Conservation (phyloP, 2,888 invertebrate species). For the Brenthis ino region DNA sequence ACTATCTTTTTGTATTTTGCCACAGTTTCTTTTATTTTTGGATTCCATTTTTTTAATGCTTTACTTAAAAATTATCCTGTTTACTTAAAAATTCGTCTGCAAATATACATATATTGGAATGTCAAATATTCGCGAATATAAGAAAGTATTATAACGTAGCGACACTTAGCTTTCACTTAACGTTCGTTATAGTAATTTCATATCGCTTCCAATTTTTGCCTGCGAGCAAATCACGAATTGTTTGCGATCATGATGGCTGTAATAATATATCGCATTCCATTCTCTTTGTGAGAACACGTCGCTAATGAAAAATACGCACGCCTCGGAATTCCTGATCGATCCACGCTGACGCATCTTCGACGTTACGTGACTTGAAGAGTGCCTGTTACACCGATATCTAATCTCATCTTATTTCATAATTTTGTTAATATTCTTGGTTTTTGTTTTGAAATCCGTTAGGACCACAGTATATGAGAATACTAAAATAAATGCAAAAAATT, state of each 20-base stretch:
- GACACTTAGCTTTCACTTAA: not conserved
- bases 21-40: too few relatives aligned
- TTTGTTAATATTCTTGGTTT: too few relatives aligned
- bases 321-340: conserved; percentile 70
- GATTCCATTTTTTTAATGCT: too few relatives aligned
- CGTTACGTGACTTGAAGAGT: conserved; percentile 60
- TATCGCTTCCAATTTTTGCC: conserved; percentile 13
- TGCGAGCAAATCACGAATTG: conserved; percentile 36
- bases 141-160: not conserved
- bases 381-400: conserved; percentile 42
- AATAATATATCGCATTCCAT: conserved; percentile 40
- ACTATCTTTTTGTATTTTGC: too few relatives aligned
- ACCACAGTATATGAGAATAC: too few relatives aligned
- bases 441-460: too few relatives aligned
- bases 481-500: too few relatives aligned
- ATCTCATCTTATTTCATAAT: not conserved
- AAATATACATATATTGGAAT: too few relatives aligned
- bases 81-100: too few relatives aligned
- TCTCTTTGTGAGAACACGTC: conserved; percentile 45
- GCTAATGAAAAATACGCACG: conserved; percentile 78
- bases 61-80: too few relatives aligned
- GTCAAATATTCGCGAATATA: too few relatives aligned
- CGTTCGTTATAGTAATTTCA: not conserved
- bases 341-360: conserved; percentile 67
- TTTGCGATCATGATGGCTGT: conserved; percentile 32